Evolutionary conservation across 1,140 invertebrate species (phyloP).

Genomic region (Venustaconcha ellipsiformis): DNA sequence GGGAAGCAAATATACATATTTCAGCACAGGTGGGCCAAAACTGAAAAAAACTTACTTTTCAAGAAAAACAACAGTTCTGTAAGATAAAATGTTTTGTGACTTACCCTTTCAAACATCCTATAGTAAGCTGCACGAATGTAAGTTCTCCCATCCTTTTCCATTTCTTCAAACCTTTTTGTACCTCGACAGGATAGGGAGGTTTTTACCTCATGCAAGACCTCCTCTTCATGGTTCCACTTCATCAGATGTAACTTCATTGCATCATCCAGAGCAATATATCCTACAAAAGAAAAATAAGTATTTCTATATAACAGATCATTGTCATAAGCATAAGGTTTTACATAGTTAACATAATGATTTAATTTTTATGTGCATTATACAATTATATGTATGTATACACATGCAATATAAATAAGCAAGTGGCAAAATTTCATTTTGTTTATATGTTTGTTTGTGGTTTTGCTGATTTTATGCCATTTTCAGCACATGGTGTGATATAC

Average conservation of each 20-base stretch:
- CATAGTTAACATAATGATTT: not conserved
- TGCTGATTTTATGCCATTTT: no score
- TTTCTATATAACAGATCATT: not conserved
- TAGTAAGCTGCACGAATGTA: conserved; percentile 40
- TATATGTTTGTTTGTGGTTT: no score
- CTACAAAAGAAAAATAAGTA: conserved; percentile 23
- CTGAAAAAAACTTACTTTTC: no score
- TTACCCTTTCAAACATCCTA: conserved; percentile 50
- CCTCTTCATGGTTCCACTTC: conserved; percentile 29
- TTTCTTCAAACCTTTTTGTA: conserved; percentile 36
- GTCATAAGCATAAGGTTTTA: not conserved
- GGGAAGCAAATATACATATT: no score
- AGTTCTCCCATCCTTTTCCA: conserved; percentile 25
- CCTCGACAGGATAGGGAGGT: conserved; percentile 35
- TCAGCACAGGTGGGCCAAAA: no score
- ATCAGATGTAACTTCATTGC: conserved; percentile 36
- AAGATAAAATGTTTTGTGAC: not conserved
- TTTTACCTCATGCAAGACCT: conserved; percentile 41
- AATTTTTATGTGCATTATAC: no score
- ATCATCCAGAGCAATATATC: conserved; percentile 44
- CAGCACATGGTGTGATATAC: no score
- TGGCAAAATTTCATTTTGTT: no score
- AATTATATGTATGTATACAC: no score
- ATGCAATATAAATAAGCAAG: no score
- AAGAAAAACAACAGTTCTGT: no score